phyloP scores from a whole-genome alignment of 2,113 vertebrate species.

The Dicerorhinus sumatrensis region DNA sequence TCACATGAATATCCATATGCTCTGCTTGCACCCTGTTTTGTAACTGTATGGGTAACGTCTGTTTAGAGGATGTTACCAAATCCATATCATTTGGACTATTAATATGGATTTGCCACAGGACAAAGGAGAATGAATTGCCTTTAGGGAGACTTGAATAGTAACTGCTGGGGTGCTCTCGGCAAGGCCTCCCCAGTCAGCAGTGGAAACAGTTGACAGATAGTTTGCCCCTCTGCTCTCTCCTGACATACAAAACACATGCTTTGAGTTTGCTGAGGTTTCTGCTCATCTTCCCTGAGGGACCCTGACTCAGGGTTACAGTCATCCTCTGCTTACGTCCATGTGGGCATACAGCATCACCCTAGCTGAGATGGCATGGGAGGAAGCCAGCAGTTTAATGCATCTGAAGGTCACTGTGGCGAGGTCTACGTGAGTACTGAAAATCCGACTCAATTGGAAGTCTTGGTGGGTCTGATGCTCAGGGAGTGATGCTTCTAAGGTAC shows the following conservation, averaged over 20 bases:
- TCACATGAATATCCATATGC: not conserved
- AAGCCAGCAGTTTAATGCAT: conserved; percentile 1
- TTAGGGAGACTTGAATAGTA: not conserved
- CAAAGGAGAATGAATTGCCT: not conserved
- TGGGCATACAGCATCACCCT: conserved; percentile 36
- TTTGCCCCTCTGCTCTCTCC: conserved; percentile 15
- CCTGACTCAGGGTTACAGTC: conserved; percentile 72
- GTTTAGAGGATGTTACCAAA: conserved; percentile 34
- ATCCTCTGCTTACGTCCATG: conserved; percentile 67
- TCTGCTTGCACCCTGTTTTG: not conserved
- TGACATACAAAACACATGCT: conserved; percentile 66
- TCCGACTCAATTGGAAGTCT: not conserved
- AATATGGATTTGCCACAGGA: not conserved
- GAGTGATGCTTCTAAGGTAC: not conserved
- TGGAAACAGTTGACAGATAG: conserved; percentile 51
- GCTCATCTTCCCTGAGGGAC: conserved; percentile 63
- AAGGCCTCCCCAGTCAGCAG: not conserved
- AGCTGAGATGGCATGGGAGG: not conserved
- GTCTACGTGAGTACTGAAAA: conserved; percentile 8
- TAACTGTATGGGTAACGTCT: not conserved
- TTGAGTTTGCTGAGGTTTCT: conserved; percentile 75
- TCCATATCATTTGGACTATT: not conserved
- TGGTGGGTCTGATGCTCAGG: not conserved
- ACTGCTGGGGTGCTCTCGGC: not conserved
- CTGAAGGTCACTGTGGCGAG: conserved; percentile 55